Percentiles rank a stretch among this genome's conserved stretches.
These are phyloP conservation scores for Aphodius granarius DNA, from an alignment of 2,888 invertebrate species.

Conservation along the genomic window DNA sequence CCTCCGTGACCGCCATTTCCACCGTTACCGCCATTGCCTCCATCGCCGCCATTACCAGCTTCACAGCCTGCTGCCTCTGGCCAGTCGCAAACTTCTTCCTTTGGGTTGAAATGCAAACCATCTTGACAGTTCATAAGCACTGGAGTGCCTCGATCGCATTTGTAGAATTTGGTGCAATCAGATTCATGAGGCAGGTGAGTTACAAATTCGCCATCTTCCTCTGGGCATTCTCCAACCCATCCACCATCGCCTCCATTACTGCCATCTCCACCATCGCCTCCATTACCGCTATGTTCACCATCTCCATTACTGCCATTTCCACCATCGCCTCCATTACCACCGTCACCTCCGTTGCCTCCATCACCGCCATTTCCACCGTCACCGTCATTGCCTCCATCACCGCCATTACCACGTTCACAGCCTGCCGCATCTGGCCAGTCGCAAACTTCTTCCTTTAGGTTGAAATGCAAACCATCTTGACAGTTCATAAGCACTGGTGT, in stretches of 20 bases:
- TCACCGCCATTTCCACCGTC: background rate
- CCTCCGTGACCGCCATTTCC: background rate
- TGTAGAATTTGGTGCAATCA: constrained; percentile 37
- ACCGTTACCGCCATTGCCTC: background rate
- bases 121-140: constrained; percentile 38
- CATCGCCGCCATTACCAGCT: background rate
- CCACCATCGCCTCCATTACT: background rate
- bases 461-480: no score
- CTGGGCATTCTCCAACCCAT: background rate
- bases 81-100: constrained; percentile 38
- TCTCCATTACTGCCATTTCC: background rate
- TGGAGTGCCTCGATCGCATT: constrained; percentile 38
- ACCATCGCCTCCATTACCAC: background rate
- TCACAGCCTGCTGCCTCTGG: constrained; percentile 35
- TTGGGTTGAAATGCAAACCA: constrained; percentile 37
- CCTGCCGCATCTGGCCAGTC: no score
- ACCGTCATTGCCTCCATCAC: background rate
- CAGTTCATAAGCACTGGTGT: no score
- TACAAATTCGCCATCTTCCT: constrained; percentile 13
- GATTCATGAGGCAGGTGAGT: constrained; percentile 35
- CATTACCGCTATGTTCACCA: background rate
- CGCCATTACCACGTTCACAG: background rate
- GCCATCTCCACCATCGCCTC: background rate
- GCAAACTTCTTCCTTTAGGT: no score
- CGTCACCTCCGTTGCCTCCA: constrained; percentile 4